These are phyloP conservation scores for Crocidura indochinensis DNA, from an alignment of 2,797 vertebrate species.

Conservation along the genomic window DNA sequence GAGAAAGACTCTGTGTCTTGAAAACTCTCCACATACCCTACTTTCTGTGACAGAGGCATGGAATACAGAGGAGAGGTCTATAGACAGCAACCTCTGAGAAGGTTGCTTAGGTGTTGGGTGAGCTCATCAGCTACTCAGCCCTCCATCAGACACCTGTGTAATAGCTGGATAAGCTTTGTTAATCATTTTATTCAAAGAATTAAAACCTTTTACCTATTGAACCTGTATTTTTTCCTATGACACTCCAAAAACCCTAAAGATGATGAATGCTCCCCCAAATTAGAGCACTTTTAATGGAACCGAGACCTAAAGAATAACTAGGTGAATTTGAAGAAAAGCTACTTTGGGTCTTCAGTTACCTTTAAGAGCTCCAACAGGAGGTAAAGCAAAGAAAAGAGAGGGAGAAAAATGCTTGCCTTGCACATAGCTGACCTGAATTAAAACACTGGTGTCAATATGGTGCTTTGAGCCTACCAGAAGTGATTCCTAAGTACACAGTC, in stretches of 20 bases:
- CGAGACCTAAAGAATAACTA: slow-evolving; percentile 28
- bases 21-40: not conserved
- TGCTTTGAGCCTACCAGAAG: too few relatives aligned
- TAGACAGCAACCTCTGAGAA: not conserved
- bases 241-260: not conserved
- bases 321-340: not conserved
- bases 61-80: not conserved
- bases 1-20: not conserved
- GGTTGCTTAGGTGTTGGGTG: not conserved
- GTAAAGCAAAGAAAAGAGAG: not conserved
- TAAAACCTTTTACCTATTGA: not conserved
- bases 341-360: slow-evolving; percentile 21
- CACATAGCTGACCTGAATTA: too few relatives aligned
- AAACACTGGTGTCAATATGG: too few relatives aligned
- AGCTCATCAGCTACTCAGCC: not conserved
- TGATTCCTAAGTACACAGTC: too few relatives aligned
- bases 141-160: not conserved
- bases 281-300: slow-evolving; percentile 22
- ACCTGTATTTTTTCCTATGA: not conserved
- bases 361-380: slow-evolving; percentile 32
- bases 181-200: not conserved
- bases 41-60: not conserved
- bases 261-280: not conserved
- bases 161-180: not conserved
- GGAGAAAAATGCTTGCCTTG: too few relatives aligned